Conservation (phyloP, 2,113 vertebrate species). For the Cyphomyrus plagiostoma region DNA sequence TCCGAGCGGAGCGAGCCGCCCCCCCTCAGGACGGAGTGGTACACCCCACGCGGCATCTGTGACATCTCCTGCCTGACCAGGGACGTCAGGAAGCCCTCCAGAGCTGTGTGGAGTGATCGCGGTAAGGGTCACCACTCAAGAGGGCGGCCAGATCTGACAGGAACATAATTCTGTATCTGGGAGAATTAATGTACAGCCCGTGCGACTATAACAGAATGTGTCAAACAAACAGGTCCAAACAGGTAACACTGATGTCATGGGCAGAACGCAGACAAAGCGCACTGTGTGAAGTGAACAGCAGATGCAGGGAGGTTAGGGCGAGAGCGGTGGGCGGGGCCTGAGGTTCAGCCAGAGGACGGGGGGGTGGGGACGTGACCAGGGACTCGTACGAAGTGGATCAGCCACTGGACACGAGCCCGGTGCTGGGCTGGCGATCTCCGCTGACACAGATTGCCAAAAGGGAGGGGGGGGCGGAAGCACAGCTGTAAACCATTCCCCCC, state of each 20-base stretch:
- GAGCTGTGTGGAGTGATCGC: constrained; percentile 56
- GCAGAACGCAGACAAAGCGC: neutral
- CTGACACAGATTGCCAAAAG: neutral
- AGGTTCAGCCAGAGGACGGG: neutral
- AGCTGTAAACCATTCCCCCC: neutral
- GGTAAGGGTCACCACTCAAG: neutral
- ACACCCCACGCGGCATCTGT: constrained; percentile 86
- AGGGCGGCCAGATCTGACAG: neutral
- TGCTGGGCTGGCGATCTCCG: neutral
- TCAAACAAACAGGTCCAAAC: neutral
- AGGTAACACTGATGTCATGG: neutral
- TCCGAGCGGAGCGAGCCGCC: constrained; percentile 58
- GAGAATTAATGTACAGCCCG: neutral
- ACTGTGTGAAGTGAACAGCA: neutral
- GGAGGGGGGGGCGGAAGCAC: neutral
- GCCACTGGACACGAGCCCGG: neutral
- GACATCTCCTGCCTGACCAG: constrained; percentile 87
- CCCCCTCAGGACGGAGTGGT: constrained; percentile 77
- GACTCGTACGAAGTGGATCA: neutral
- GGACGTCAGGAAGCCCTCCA: constrained; percentile 74
- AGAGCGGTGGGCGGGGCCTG: neutral
- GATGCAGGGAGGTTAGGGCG: neutral
- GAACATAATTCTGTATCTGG: neutral
- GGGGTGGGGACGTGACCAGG: neutral
- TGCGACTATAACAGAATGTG: neutral